These are phyloP conservation scores for Microcebus jonahi DNA, from an alignment of 2,113 vertebrate genomes.

Conservation along the genomic window DNA sequence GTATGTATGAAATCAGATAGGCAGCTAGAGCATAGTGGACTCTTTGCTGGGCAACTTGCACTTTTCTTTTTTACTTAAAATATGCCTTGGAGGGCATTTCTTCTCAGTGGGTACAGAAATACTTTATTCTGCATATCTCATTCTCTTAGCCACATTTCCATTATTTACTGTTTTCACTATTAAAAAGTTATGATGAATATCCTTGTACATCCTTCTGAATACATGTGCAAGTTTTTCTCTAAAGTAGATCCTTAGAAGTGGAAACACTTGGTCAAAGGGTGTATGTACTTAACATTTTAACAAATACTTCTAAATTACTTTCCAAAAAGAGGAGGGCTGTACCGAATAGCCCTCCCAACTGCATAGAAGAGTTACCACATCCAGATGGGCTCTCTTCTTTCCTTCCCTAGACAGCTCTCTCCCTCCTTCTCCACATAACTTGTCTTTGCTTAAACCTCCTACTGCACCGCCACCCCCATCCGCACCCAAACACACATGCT, in stretches of 20 bases:
- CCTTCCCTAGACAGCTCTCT: background rate
- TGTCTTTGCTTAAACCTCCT: background rate
- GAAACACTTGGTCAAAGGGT: background rate
- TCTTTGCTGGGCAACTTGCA: background rate
- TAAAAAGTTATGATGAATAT: background rate
- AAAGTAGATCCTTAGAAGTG: background rate
- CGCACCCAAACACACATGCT: background rate
- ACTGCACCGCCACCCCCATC: background rate
- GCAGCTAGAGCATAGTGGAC: background rate
- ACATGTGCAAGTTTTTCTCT: background rate
- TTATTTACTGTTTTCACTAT: background rate
- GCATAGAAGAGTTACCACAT: background rate
- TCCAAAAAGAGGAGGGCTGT: background rate
- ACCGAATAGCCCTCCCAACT: background rate
- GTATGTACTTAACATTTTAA: conserved; percentile 9
- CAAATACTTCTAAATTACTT: conserved; percentile 4
- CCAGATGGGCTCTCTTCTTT: background rate
- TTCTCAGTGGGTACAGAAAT: background rate
- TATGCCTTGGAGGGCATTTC: background rate
- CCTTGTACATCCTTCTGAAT: background rate
- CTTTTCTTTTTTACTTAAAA: background rate
- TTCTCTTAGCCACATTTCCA: background rate
- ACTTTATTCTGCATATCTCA: background rate
- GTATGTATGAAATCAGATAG: background rate
- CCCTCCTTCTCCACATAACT: background rate